These are phyloP conservation scores for Penaeus monodon DNA, from an alignment of 2,888 invertebrate genomes.

Conservation along the genomic window DNA sequence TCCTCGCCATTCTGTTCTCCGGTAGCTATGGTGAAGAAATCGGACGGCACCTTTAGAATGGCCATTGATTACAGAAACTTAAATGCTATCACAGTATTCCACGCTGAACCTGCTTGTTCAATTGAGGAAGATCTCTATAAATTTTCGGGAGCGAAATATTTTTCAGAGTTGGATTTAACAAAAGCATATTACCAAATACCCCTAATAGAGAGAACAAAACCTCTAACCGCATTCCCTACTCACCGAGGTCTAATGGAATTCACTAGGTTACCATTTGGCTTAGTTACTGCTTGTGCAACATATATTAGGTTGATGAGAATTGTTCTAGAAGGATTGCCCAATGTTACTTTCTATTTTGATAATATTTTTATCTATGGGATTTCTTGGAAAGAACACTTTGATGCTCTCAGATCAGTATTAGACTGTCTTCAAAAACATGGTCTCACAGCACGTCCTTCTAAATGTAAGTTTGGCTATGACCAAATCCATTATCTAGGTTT, in stretches of 20 bases:
- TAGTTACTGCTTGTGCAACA: not conserved
- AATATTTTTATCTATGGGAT: slow-evolving; percentile 2
- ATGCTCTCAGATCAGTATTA: not conserved
- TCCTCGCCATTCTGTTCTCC: slow-evolving; percentile 19
- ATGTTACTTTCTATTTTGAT: slow-evolving; percentile 13
- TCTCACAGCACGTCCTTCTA: not conserved
- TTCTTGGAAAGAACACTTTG: not conserved
- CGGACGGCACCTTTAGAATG: slow-evolving; percentile 9
- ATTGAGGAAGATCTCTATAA: slow-evolving; percentile 31
- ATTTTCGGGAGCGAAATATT: slow-evolving; percentile 33
- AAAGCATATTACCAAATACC: slow-evolving; percentile 24
- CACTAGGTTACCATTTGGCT: slow-evolving; percentile 11
- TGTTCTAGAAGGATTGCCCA: not conserved
- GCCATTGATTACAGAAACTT: slow-evolving; percentile 27
- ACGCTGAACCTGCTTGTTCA: slow-evolving; percentile 28
- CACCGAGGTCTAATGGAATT: slow-evolving; percentile 31
- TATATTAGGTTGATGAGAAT: no score
- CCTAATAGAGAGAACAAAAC: not conserved
- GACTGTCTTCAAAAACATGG: not conserved
- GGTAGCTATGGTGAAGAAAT: slow-evolving; percentile 1
- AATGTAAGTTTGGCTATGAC: slow-evolving; percentile 6
- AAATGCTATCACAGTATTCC: slow-evolving; percentile 20
- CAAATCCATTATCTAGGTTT: slow-evolving; percentile 9
- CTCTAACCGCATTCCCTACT: slow-evolving; percentile 11
- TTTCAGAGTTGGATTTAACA: slow-evolving; percentile 35